phyloP scores from a whole-genome alignment of 2,888 invertebrate genomes.

The Dione juno region DNA sequence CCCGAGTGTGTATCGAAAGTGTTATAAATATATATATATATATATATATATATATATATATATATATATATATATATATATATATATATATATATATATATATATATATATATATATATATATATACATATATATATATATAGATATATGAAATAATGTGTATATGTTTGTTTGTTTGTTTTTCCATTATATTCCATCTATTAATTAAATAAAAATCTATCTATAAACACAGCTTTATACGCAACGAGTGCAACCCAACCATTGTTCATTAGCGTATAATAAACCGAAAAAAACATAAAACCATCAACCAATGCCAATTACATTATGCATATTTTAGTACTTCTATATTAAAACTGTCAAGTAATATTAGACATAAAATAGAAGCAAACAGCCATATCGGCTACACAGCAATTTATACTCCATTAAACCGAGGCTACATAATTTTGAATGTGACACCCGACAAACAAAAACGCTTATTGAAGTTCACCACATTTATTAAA shows the following conservation, averaged over 20 bases:
- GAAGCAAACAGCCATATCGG: conserved; percentile 5
- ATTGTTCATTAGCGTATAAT: background rate
- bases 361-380: conserved; percentile 7
- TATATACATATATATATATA: no score
- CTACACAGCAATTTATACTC: conserved; percentile 17
- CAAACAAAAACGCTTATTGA: conserved; percentile 16
- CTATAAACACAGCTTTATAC: no score
- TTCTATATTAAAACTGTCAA: background rate
- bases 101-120: no score
- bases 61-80: no score
- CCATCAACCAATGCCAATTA: background rate
- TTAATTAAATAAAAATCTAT: no score
- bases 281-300: background rate
- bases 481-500: conserved; percentile 3
- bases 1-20: no score
- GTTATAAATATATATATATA: no score
- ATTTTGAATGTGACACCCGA: conserved; percentile 20
- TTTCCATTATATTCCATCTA: no score
- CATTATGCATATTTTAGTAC: background rate
- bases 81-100: no score
- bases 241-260: background rate
- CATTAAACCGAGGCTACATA: conserved; percentile 15
- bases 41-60: no score
- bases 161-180: no score
- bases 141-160: no score